Conservation (phyloP, 2,797 vertebrate genomes). For the Austrolebias charrua region DNA sequence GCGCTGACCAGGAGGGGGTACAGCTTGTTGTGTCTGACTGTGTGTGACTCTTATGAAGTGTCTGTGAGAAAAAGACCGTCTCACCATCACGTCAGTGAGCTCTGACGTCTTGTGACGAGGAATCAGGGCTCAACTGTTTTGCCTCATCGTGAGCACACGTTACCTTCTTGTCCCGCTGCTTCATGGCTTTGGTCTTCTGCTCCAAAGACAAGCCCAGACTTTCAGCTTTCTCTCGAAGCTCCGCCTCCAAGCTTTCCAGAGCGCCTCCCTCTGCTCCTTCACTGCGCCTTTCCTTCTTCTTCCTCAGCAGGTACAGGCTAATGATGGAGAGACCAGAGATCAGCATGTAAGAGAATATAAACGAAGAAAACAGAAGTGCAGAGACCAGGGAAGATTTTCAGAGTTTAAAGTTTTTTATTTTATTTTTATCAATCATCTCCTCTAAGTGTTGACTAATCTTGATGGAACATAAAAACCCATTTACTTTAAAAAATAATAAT, state of each 20-base stretch:
- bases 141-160: neutral
- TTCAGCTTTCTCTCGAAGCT: conserved; percentile 82
- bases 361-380: neutral
- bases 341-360: neutral
- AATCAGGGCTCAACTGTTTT: neutral
- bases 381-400: too few species aligned
- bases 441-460: too few species aligned
- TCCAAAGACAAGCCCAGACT: conserved; percentile 86
- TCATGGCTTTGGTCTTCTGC: conserved; percentile 89
- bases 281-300: conserved; percentile 80
- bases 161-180: conserved; percentile 92
- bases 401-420: too few species aligned
- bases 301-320: conserved; percentile 87
- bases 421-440: too few species aligned
- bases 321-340: neutral
- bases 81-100: too few species aligned
- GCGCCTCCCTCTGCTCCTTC: conserved; percentile 71
- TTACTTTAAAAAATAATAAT: too few species aligned
- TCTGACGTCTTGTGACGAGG: too few species aligned
- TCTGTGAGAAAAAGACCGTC: too few species aligned
- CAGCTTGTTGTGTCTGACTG: too few species aligned
- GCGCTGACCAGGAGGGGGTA: too few species aligned
- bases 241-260: conserved; percentile 82
- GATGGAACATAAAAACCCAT: too few species aligned
- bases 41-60: too few species aligned